Percentiles rank a stretch among this genome's conserved stretches.
Conservation (phyloP, 2,797 vertebrate species). For the Cyclopterus lumpus region DNA sequence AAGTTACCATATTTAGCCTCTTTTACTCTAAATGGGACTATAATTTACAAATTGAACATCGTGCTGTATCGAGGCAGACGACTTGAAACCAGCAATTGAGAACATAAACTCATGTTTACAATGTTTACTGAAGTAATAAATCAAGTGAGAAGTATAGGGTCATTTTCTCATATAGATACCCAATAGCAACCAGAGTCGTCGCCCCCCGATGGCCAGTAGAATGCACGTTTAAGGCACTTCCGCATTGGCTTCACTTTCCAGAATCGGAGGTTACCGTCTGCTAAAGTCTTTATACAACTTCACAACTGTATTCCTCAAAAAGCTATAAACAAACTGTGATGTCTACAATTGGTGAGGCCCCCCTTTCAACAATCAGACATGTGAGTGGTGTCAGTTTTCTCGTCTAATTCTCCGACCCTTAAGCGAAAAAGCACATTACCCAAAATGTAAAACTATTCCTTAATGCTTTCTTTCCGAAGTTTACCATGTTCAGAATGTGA, state of each 20-base stretch:
- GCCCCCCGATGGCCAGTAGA: no score
- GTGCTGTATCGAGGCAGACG: no score
- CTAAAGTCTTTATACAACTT: neutral
- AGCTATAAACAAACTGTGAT: neutral
- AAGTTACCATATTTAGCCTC: no score
- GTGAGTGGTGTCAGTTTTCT: neutral
- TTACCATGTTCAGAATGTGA: constrained; percentile 9
- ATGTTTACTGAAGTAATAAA: no score
- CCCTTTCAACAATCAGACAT: neutral
- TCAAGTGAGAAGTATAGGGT: no score
- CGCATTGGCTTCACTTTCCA: neutral
- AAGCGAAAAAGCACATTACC: constrained; percentile 4
- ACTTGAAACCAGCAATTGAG: no score
- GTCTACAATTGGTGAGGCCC: neutral
- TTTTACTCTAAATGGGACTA: no score
- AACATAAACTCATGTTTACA: no score
- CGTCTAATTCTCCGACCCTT: neutral
- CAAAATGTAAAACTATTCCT: neutral
- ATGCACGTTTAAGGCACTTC: neutral
- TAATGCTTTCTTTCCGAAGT: neutral
- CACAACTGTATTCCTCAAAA: neutral
- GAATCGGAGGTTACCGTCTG: neutral
- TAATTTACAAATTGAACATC: no score
- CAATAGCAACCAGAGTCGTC: no score
- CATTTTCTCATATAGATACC: no score